A percentile compares a stretch with the other conserved stretches of the same genome.
phyloP scores from a whole-genome alignment of 2,113 vertebrate species.

The Columba janthina region DNA sequence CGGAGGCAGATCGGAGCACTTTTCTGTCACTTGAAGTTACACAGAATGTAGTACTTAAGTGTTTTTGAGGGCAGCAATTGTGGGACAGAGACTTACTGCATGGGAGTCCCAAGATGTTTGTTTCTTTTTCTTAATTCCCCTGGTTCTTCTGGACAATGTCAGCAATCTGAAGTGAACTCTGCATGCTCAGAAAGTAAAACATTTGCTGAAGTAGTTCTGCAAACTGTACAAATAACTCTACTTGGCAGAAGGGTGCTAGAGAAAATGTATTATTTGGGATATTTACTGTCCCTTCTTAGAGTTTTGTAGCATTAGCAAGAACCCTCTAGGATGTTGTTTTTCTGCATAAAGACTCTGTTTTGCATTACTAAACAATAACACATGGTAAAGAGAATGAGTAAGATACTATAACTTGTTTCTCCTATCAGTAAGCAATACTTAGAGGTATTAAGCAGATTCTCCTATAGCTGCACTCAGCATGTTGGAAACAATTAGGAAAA shows the following conservation, averaged over 20 bases:
- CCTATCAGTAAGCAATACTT: background rate
- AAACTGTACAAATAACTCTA: background rate
- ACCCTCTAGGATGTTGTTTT: background rate
- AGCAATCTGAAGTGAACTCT: background rate
- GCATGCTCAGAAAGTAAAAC: background rate
- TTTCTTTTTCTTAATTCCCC: constrained; percentile 9
- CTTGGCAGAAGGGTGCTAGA: background rate
- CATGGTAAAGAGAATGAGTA: background rate
- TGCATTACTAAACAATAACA: background rate
- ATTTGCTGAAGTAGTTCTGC: background rate
- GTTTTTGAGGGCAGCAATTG: background rate
- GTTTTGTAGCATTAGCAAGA: background rate
- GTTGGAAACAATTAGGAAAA: background rate
- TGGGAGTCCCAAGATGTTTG: background rate
- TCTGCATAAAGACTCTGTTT: background rate
- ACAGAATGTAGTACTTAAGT: background rate
- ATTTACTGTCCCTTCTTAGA: background rate
- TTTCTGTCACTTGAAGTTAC: background rate
- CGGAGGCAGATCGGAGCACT: background rate
- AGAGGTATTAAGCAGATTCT: background rate
- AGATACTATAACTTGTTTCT: background rate
- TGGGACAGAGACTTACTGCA: background rate
- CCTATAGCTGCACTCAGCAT: background rate
- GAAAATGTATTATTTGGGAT: background rate
- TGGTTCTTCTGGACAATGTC: background rate